Evolutionary conservation across 1,140 invertebrate genomes (phyloP), one percentile per base, ranked within the genome.

Genomic region (Caerostris extrusa): DNA sequence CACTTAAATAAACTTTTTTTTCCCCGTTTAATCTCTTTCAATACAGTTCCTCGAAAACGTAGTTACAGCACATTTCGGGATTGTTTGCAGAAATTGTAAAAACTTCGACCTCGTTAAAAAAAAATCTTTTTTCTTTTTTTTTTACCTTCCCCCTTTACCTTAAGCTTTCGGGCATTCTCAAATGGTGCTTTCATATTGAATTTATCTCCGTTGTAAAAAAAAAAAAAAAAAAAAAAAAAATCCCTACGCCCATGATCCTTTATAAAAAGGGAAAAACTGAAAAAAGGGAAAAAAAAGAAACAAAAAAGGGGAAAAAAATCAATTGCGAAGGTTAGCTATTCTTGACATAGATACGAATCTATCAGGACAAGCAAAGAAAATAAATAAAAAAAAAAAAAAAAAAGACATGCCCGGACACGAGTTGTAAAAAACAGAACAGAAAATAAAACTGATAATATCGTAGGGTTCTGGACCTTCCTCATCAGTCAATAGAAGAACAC

Each of bases 401-500:
- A 17, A 64, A 64, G 53, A 60, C 61, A 34, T 17, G n/a, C 53
- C n/a, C 34, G 57, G 85, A 56, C 58, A 71, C 60, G 56, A 88
- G 86, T 60, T 56, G 60, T 67, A 88, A 67, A 88, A 64, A 64
- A 87, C 17, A 82, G 34, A 82, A 82, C n/a, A 50, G 12, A 90
- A 90, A 90, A 85, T 83, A 85, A 91, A 91, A 91, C 19, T 58
- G 61, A 91, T 83, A 60, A 85, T 91, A 91, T 91, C 77, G 8
- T 53, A 81, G 67, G 50, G 53, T 91, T 14, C 90, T 64, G 77
- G 58, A 85, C 57, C 81, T 67, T 57, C 58, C 64, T 85, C 90
- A 91, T 91, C 90, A 85, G 90, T 91, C 90, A 91, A 91, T 85
- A 91, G 19, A 34, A 64, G 56, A 67, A 91, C 60, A 91, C 90